Evolutionary conservation across 1,140 invertebrate genomes (phyloP).

Genomic region (Drosophila jambulina): DNA sequence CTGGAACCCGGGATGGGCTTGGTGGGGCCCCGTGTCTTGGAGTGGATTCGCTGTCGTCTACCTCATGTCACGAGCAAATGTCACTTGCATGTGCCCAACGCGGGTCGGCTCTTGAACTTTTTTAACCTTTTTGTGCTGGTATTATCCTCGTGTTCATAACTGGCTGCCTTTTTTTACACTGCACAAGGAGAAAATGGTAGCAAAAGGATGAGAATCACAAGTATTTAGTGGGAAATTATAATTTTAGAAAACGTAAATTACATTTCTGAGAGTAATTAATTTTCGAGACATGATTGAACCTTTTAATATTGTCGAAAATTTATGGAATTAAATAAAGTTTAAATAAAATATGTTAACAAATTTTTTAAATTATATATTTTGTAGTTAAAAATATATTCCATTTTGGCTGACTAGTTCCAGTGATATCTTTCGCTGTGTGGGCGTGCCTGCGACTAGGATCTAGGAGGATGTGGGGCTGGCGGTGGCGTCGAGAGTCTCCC

Average conservation of each 20-base stretch:
- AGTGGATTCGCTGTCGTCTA: slow-evolving; percentile 69
- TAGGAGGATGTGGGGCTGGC: slow-evolving; percentile 6
- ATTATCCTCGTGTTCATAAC: slow-evolving; percentile 72
- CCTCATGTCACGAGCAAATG: slow-evolving; percentile 82
- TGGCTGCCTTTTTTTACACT: slow-evolving; percentile 37
- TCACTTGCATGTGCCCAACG: slow-evolving; percentile 73
- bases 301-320: no score
- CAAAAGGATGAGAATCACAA: background rate
- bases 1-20: slow-evolving; percentile 1
- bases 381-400: no score
- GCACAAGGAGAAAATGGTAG: background rate
- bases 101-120: slow-evolving; percentile 78
- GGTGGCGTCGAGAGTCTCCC: slow-evolving; percentile 51
- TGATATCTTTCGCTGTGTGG: slow-evolving; percentile 33
- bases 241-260: background rate
- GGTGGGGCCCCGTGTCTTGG: slow-evolving; percentile 50
- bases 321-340: no score
- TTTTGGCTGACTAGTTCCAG: background rate
- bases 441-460: slow-evolving; percentile 55
- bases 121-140: slow-evolving; percentile 74
- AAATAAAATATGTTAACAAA: no score
- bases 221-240: no score
- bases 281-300: no score
- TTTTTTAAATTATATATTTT: no score
- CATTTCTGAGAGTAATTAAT: no score